Conservation (phyloP, 2,888 invertebrate genomes). For the Caradrina kadenii region DNA sequence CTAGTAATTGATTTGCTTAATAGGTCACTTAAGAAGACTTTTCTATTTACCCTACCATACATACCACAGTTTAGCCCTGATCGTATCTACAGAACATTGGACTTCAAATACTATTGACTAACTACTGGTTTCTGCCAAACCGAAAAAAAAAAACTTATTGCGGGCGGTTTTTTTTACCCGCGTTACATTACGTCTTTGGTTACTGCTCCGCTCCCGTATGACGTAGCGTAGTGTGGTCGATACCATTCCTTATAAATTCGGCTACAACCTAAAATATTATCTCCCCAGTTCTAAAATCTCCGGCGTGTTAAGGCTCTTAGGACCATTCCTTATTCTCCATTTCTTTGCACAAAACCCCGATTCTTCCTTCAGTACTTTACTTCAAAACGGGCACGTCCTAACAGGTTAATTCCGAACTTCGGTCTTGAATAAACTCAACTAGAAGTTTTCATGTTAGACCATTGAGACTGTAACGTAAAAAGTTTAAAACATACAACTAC, state of each 20-base stretch:
- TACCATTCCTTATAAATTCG: no score
- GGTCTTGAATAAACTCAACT: conserved; percentile 64
- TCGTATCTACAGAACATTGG: neutral
- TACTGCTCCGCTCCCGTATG: no score
- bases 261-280: no score
- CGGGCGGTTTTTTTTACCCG: no score
- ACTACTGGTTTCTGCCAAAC: no score
- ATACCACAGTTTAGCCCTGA: no score
- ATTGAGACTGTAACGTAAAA: conserved; percentile 69
- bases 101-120: neutral
- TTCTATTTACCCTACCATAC: neutral
- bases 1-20: neutral
- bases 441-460: conserved; percentile 68
- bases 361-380: conserved; percentile 24
- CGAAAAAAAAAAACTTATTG: no score
- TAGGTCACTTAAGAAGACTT: neutral
- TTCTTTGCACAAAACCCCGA: conserved; percentile 22
- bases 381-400: conserved; percentile 58
- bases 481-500: conserved; percentile 68
- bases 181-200: no score
- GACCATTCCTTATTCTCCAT: conserved; percentile 22
- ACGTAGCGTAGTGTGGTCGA: no score
- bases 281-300: no score
- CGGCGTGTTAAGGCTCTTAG: no score
- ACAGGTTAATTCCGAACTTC: conserved; percentile 79